Percentiles rank a stretch among this genome's conserved stretches.
Evolutionary conservation across 2,113 vertebrate species (phyloP).

Genomic region (Chlorodrepanis virens): DNA sequence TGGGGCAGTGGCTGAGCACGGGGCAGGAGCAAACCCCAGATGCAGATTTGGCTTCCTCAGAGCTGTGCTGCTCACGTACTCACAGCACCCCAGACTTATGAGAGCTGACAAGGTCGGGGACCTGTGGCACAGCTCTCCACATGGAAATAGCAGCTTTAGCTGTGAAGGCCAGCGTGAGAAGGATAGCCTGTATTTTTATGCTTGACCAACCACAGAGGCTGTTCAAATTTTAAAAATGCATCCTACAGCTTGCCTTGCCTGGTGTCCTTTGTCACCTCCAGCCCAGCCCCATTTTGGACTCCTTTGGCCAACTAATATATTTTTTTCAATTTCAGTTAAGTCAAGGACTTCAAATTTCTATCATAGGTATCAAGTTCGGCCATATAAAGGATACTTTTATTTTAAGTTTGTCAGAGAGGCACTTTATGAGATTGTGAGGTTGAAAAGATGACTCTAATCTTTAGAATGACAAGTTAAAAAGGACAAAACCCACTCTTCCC

Average conservation of each 20-base stretch:
- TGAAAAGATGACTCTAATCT: background rate
- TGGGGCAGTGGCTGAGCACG: rapidly evolving
- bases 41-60: background rate
- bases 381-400: background rate
- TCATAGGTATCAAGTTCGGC: background rate
- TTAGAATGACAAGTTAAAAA: background rate
- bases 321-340: background rate
- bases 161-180: background rate
- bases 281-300: background rate
- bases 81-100: background rate
- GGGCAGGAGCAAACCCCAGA: background rate
- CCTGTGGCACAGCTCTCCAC: background rate
- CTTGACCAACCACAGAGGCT: background rate
- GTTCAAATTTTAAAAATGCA: background rate
- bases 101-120: slow-evolving; percentile 26
- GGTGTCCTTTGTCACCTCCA: slow-evolving; percentile 7
- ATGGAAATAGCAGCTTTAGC: slow-evolving; percentile 3
- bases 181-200: background rate
- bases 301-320: background rate
- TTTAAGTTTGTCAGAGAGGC: background rate
- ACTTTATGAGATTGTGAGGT: background rate
- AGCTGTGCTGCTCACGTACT: background rate
- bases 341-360: background rate
- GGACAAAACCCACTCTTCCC: background rate
- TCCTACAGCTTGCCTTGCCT: background rate